Conservation (phyloP, 2,113 vertebrate genomes). For the Spea bombifrons region DNA sequence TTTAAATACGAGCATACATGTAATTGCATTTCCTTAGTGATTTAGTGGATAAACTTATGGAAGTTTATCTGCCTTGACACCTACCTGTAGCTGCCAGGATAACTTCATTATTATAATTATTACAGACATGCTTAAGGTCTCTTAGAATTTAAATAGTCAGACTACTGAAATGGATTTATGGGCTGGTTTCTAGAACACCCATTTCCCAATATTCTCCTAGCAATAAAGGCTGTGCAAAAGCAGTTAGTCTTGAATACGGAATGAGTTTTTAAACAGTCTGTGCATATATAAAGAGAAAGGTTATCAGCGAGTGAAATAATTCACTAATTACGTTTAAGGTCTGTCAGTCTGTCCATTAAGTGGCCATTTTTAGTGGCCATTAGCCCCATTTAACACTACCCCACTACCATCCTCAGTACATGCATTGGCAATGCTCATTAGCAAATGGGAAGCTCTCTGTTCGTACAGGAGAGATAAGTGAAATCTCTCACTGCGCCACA, state of each 20-base stretch:
- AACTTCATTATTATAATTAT: conserved; percentile 48
- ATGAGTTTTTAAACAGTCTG: conserved; percentile 36
- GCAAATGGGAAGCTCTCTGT: too few species aligned
- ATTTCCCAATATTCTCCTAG: conserved; percentile 28
- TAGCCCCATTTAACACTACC: too few species aligned
- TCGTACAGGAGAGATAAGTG: too few species aligned
- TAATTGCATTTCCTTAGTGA: conserved; percentile 50
- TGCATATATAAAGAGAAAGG: conserved; percentile 28
- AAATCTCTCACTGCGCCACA: too few species aligned
- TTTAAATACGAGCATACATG: conserved; percentile 41
- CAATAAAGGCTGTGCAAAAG: conserved; percentile 26
- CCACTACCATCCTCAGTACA: too few species aligned
- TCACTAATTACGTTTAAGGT: too few species aligned
- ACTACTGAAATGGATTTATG: conserved; percentile 34
- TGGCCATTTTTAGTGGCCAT: too few species aligned
- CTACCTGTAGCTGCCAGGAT: conserved; percentile 44
- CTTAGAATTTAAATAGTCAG: conserved; percentile 32
- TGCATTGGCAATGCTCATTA: too few species aligned
- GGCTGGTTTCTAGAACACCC: conserved; percentile 11
- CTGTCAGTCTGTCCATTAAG: too few species aligned
- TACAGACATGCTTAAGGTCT: conserved; percentile 53
- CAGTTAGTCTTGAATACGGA: conserved; percentile 32
- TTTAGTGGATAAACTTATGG: conserved; percentile 38
- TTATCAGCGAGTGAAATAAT: conserved; percentile 13
- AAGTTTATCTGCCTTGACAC: conserved; percentile 51